Conservation (phyloP, 2,888 invertebrate genomes). For the Sinhomidia bicolor region DNA sequence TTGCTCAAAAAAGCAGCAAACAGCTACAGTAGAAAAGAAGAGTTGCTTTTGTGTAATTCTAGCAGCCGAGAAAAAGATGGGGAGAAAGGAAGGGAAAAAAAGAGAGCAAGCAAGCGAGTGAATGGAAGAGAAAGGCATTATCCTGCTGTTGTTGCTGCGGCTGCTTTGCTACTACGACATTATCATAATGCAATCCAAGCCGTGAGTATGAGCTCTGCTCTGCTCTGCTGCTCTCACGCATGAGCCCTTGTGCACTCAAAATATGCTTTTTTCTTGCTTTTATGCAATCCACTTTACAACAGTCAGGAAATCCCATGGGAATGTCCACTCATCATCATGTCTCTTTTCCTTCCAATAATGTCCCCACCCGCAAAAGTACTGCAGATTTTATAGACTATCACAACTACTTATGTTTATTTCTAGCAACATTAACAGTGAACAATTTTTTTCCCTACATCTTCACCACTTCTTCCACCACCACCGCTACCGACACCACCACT, state of each 20-base stretch:
- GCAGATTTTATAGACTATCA: too few relatives aligned
- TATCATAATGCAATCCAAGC: conserved; percentile 4
- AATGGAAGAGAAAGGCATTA: conserved; percentile 3
- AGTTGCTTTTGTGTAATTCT: background rate
- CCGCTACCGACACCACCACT: background rate
- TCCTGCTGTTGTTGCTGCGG: background rate
- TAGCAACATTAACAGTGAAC: background rate
- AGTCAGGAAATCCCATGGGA: background rate
- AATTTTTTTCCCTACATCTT: background rate
- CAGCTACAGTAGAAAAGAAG: background rate
- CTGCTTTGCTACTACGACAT: background rate
- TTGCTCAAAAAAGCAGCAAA: background rate
- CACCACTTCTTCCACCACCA: background rate
- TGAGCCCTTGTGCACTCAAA: conserved; percentile 8
- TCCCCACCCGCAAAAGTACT: background rate
- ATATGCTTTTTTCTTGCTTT: background rate
- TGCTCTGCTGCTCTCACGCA: conserved; percentile 17
- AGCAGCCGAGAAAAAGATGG: too few relatives aligned
- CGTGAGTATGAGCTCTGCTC: background rate
- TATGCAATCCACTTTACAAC: background rate
- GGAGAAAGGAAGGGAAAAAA: background rate
- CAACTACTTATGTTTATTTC: background rate
- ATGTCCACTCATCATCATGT: background rate
- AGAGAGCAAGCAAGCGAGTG: background rate
- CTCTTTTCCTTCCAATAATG: background rate